Evolutionary conservation across 2,888 invertebrate species (phyloP).

Genomic region (Trissoscelio sp.): DNA sequence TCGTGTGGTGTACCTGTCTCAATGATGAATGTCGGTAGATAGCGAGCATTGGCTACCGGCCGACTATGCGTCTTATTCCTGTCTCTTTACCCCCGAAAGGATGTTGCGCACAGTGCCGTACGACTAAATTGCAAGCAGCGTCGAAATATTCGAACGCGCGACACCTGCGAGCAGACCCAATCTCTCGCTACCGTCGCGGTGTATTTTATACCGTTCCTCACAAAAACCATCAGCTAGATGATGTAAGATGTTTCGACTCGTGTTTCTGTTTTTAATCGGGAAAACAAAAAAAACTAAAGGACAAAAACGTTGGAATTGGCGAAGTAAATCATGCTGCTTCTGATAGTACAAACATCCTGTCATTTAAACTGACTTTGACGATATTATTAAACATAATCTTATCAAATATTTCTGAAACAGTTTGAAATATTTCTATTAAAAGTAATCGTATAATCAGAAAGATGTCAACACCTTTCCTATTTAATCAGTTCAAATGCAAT

Average conservation of each 20-base stretch:
- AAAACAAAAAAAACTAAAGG: no score
- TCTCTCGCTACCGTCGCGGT: constrained; percentile 24
- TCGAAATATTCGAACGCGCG: constrained; percentile 56
- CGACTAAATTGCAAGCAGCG: constrained; percentile 57
- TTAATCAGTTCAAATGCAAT: no score
- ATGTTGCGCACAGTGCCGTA: constrained; percentile 61
- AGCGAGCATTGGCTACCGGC: constrained; percentile 76
- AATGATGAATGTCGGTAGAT: constrained; percentile 80
- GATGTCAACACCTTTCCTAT: no score
- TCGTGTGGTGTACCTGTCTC: constrained; percentile 77
- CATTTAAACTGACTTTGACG: no score
- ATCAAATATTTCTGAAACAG: no score
- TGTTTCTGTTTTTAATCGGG: no score
- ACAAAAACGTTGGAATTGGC: no score
- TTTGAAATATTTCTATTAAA: no score
- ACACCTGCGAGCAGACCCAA: constrained; percentile 51
- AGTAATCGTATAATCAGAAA: no score
- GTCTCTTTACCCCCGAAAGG: constrained; percentile 74
- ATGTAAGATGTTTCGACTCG: not conserved
- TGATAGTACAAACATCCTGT: no score
- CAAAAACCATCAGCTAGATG: not conserved
- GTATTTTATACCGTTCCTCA: constrained; percentile 5
- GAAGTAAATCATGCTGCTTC: no score
- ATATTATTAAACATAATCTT: no score
- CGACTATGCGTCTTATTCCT: constrained; percentile 78